Conservation (phyloP, 2,113 vertebrate species). For the Malurus cyaneus region DNA sequence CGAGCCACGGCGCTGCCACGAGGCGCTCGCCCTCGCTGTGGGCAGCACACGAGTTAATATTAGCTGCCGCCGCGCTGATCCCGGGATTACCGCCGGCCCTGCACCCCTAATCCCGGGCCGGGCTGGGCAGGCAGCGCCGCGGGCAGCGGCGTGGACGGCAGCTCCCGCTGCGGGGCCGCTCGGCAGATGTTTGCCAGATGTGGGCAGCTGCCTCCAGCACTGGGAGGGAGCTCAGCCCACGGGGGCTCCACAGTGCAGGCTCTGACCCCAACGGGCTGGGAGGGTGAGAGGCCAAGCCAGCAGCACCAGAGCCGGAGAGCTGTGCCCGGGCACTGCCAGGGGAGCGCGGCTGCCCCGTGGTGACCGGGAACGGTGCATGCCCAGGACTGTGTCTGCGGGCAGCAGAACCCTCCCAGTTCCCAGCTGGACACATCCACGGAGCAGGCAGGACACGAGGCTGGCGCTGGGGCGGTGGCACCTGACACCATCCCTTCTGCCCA, state of each 20-base stretch:
- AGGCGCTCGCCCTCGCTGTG: slow-evolving; percentile 52
- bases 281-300: not conserved
- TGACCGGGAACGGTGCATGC: not conserved
- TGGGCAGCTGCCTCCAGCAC: not conserved
- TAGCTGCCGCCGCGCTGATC: slow-evolving; percentile 60
- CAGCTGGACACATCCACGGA: rapidly evolving
- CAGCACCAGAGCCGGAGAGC: not conserved
- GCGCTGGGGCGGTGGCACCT: rapidly evolving
- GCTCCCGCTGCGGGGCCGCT: not conserved
- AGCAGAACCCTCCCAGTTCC: not conserved
- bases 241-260: not conserved
- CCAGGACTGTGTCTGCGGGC: rapidly evolving
- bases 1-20: not conserved
- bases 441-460: too few relatives aligned
- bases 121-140: not conserved
- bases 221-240: rapidly evolving
- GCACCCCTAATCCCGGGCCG: slow-evolving; percentile 27
- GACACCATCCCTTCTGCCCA: not conserved
- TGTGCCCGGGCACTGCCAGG: rapidly evolving
- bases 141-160: not conserved
- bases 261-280: rapidly evolving
- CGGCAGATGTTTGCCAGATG: slow-evolving; percentile 55
- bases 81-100: slow-evolving; percentile 59
- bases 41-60: slow-evolving; percentile 59
- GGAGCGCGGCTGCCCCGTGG: rapidly evolving